Evolutionary conservation across 2,113 vertebrate genomes (phyloP).

Genomic region (Mus pahari): DNA sequence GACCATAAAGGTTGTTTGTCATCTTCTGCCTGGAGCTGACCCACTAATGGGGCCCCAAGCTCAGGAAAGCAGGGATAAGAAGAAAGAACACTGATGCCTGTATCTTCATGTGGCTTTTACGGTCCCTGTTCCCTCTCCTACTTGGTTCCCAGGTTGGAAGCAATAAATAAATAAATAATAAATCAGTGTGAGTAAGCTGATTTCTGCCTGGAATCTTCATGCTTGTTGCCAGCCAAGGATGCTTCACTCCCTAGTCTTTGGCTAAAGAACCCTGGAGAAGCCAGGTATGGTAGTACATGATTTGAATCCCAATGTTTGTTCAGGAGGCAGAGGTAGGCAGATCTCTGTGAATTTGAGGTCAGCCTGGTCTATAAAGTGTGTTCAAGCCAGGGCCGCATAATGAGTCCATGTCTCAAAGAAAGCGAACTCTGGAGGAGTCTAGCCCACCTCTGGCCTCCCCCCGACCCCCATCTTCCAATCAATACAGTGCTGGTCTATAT

Average conservation of each 20-base stretch:
- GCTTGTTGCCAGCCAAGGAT: neutral
- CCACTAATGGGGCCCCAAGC: no score
- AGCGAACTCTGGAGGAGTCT: neutral
- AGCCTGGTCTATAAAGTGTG: neutral
- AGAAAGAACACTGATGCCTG: accelerated
- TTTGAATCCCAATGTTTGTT: neutral
- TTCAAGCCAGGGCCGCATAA: neutral
- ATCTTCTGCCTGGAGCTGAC: no score
- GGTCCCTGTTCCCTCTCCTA: neutral
- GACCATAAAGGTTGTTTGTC: neutral
- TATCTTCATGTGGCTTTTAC: accelerated
- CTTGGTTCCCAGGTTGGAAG: neutral
- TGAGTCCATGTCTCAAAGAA: neutral
- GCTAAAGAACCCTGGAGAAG: neutral
- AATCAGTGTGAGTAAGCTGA: neutral
- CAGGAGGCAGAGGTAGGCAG: neutral
- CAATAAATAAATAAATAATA: no score
- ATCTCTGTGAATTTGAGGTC: neutral
- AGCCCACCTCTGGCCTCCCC: neutral
- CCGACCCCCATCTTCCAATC: neutral
- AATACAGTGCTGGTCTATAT: neutral
- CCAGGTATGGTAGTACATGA: neutral
- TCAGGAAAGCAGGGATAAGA: neutral
- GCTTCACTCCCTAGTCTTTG: neutral
- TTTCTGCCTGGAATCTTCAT: neutral